These are phyloP conservation scores for Hemithea aestivaria DNA, from an alignment of 2,888 invertebrate species.

Conservation along the genomic window DNA sequence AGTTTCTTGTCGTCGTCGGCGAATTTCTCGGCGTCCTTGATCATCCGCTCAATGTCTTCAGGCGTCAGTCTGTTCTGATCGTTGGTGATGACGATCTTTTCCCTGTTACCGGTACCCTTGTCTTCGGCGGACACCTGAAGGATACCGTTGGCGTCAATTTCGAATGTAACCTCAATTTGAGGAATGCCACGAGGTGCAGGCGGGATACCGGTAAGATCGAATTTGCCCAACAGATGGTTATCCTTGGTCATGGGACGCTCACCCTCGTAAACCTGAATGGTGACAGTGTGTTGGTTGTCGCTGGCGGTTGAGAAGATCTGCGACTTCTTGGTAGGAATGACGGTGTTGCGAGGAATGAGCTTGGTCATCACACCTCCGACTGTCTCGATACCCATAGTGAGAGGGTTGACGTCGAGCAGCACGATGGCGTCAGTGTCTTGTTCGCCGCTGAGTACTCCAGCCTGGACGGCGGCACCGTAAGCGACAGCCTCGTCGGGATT, in stretches of 20 bases:
- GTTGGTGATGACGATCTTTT: constrained; percentile 99
- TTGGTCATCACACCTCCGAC: constrained; percentile 99
- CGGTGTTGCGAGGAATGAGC: constrained; percentile 97
- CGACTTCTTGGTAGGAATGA: constrained; percentile 99
- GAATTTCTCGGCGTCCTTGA: constrained; percentile 99
- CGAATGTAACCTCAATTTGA: constrained; percentile 96
- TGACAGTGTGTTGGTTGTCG: constrained; percentile 99
- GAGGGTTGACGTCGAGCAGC: constrained; percentile 97
- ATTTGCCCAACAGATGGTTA: constrained; percentile 98
- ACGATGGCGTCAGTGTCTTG: constrained; percentile 98
- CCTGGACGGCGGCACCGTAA: constrained; percentile 99
- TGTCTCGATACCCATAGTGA: constrained; percentile 99
- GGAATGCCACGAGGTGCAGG: constrained; percentile 96
- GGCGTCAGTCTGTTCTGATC: constrained; percentile 98
- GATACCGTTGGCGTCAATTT: constrained; percentile 97
- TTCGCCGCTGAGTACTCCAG: constrained; percentile 98
- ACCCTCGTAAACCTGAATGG: constrained; percentile 99
- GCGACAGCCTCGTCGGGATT: constrained; percentile 99
- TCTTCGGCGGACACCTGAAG: constrained; percentile 98
- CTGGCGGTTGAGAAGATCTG: constrained; percentile 99
- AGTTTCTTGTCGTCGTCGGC: constrained; percentile 99
- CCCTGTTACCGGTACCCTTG: constrained; percentile 99
- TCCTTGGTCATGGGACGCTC: constrained; percentile 99
- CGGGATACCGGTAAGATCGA: constrained; percentile 98
- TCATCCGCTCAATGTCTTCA: constrained; percentile 99